Percentiles rank a stretch among this genome's conserved stretches.
Evolutionary conservation across 2,888 invertebrate genomes (phyloP).

Genomic region (Drosophila suboccidentalis): DNA sequence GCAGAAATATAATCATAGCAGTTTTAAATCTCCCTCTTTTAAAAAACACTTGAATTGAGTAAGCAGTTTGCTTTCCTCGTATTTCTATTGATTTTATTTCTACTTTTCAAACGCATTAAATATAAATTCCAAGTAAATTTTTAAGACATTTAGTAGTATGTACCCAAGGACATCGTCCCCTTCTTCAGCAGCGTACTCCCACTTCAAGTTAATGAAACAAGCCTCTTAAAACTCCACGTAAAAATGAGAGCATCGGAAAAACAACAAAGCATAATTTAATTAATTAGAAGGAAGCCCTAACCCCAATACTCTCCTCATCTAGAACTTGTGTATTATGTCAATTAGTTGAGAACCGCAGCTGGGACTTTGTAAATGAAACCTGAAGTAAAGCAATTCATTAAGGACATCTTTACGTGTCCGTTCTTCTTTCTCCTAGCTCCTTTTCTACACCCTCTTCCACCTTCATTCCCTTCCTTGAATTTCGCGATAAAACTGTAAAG

Average conservation of each 20-base stretch:
- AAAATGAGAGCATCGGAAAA: slow-evolving; percentile 22
- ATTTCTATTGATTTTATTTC: background rate
- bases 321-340: slow-evolving; percentile 37
- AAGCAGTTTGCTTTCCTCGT: background rate
- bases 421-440: background rate
- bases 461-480: slow-evolving; percentile 5
- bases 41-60: background rate
- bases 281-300: slow-evolving; percentile 44
- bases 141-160: background rate
- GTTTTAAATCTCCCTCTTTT: background rate
- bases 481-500: slow-evolving; percentile 57
- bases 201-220: slow-evolving; percentile 48
- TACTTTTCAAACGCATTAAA: background rate
- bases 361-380: slow-evolving; percentile 31
- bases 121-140: background rate
- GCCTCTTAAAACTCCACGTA: slow-evolving; percentile 39
- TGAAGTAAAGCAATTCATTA: slow-evolving; percentile 26
- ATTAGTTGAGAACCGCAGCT: slow-evolving; percentile 50
- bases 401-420: slow-evolving; percentile 26
- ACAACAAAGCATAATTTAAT: slow-evolving; percentile 56
- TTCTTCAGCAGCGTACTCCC: background rate
- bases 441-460: background rate
- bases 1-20: background rate
- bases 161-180: slow-evolving; percentile 1
- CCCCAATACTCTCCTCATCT: background rate